Percentiles rank a stretch among this genome's conserved stretches.
Evolutionary conservation across 2,113 vertebrate species (phyloP).

Genomic region (Periophthalmus modestus): DNA sequence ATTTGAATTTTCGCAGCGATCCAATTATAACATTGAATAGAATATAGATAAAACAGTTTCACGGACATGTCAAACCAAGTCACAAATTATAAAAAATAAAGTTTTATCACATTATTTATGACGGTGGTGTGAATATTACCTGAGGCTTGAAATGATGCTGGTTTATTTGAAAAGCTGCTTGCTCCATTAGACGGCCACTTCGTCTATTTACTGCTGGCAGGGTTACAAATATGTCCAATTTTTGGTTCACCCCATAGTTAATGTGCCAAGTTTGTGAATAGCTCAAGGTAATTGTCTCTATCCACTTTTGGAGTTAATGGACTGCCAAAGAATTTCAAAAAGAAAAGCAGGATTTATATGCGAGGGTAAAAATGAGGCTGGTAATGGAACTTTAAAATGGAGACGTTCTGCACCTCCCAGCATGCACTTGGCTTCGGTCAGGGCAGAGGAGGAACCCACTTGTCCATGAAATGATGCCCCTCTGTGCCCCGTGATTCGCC

Average conservation of each 20-base stretch:
- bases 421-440: neutral
- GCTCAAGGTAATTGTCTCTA: neutral
- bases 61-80: neutral
- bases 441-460: conserved; percentile 4
- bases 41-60: neutral
- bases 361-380: neutral
- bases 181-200: neutral
- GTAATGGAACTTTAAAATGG: neutral
- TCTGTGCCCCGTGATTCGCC: neutral
- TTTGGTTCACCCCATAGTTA: conserved; percentile 1
- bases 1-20: too few relatives aligned
- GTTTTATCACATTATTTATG: neutral
- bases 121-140: neutral
- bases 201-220: neutral
- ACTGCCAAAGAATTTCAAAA: neutral
- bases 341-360: neutral
- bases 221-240: neutral
- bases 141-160: neutral
- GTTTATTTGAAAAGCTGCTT: too few relatives aligned
- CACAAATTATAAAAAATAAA: too few relatives aligned
- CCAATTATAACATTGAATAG: too few relatives aligned
- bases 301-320: neutral
- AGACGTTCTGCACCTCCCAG: neutral
- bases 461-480: neutral
- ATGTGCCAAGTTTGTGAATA: conserved; percentile 3